Evolutionary conservation across 2,888 invertebrate genomes (phyloP), one percentile per base, ranked within the genome.

Genomic region (Thymelicus sylvestris): DNA sequence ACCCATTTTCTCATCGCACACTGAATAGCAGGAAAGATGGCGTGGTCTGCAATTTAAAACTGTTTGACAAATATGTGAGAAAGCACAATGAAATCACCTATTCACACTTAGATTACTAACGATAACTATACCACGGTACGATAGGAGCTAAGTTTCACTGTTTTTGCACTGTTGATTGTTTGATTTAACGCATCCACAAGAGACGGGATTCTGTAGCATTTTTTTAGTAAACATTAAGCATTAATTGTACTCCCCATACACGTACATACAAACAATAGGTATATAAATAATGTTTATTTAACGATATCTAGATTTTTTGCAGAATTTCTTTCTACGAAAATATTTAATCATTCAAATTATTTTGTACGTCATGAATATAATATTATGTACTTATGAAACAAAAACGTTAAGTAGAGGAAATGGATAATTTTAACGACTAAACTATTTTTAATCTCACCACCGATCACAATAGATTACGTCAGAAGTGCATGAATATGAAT

Each of bases 21-120:
- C 64, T 69, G 69, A 69, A 64, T 69, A 69, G 59, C 64, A 69
- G 69, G 69, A 69, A 69, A 63, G 19, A 64, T 61, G 39, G 62
- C 44, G 38, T 48, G 60, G 63, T 38, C 44, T 64, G 39, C 63
- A 69, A 69, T 69, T 69, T 57, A 7, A 19, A 69, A 64, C 57
- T 12, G n/a, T 31, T 63, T 63, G 41, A 50, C 48, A 48, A 38
- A 64, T n/a, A 48, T 64, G 47, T 57, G 63, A 64, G 62, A 64
- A 41, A 13, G 12, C 7, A 57, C 68, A 50, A 69, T 59, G 48
- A 47, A 69, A 61, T 52, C 55, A 44, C 12, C 69, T 63, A 69
- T 69, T 39, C 47, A 57, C 57, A 50, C 19, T 39, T 52, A 65
- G 52, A 39, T 39, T 41, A 24, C 52, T 39, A 12, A 52, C 41